A percentile compares a stretch with the other conserved stretches of the same genome.
phyloP scores from a whole-genome alignment of 2,888 invertebrate genomes.

The Cantharis rustica region DNA sequence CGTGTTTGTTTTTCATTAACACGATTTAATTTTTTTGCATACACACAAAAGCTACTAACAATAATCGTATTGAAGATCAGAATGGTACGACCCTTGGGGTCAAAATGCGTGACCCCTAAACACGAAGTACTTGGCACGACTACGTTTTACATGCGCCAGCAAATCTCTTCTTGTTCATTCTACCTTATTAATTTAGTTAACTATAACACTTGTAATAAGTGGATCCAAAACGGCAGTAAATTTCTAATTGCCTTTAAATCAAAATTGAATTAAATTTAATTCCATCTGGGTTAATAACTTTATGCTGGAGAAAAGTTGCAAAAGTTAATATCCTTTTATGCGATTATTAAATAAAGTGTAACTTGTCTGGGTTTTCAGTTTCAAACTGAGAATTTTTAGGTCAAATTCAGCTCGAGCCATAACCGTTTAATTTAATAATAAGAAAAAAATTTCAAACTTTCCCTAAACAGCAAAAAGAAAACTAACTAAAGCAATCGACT shows the following conservation, averaged over 20 bases:
- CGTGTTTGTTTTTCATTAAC: slow-evolving; percentile 5
- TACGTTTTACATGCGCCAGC: slow-evolving; percentile 32
- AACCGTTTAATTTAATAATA: background rate
- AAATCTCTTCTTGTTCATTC: slow-evolving; percentile 21
- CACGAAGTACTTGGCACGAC: slow-evolving; percentile 36
- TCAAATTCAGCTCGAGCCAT: background rate
- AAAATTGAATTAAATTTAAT: background rate
- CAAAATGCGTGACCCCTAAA: slow-evolving; percentile 36
- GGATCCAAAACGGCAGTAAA: background rate
- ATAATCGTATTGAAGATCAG: slow-evolving; percentile 3
- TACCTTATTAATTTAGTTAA: slow-evolving; percentile 17
- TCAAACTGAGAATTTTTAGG: background rate
- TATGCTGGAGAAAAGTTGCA: background rate
- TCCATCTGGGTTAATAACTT: background rate
- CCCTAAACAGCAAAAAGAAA: background rate
- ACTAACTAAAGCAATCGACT: background rate
- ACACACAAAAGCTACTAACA: background rate
- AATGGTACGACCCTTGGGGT: slow-evolving; percentile 19
- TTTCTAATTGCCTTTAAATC: background rate
- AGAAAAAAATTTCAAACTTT: background rate
- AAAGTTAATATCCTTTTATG: background rate
- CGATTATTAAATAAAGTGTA: background rate
- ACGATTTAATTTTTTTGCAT: slow-evolving; percentile 2
- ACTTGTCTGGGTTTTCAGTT: background rate
- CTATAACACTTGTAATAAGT: background rate